Evolutionary conservation across 2,113 vertebrate species (phyloP).

Genomic region (Actenoides lindsayi): DNA sequence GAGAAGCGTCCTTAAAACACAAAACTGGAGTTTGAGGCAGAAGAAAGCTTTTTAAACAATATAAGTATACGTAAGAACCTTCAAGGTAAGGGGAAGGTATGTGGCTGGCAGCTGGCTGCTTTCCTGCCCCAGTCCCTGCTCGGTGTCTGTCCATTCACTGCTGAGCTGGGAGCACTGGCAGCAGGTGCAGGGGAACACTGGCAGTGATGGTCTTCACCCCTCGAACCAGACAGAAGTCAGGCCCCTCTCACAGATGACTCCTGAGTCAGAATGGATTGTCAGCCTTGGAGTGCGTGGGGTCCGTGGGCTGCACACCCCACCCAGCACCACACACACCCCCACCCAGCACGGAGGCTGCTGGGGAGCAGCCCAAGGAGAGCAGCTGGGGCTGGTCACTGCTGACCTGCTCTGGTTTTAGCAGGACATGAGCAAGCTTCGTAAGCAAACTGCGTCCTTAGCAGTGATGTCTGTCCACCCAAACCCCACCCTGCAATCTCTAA

Average conservation of each 20-base stretch:
- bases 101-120: background rate
- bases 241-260: background rate
- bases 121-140: background rate
- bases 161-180: background rate
- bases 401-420: background rate
- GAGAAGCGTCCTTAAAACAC: background rate
- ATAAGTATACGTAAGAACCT: background rate
- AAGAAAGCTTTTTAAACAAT: background rate
- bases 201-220: background rate
- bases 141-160: fast-evolving
- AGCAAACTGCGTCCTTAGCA: background rate
- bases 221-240: background rate
- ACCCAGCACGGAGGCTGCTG: fast-evolving
- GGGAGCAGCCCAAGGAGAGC: background rate
- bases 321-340: background rate
- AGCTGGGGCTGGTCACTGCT: background rate
- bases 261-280: fast-evolving
- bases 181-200: background rate
- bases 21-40: background rate
- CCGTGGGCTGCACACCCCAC: background rate
- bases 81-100: background rate
- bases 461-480: background rate
- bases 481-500: fast-evolving
- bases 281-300: fast-evolving
- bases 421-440: background rate